phyloP scores from a whole-genome alignment of 1,140 invertebrate genomes.

The Aphidius ervi region DNA sequence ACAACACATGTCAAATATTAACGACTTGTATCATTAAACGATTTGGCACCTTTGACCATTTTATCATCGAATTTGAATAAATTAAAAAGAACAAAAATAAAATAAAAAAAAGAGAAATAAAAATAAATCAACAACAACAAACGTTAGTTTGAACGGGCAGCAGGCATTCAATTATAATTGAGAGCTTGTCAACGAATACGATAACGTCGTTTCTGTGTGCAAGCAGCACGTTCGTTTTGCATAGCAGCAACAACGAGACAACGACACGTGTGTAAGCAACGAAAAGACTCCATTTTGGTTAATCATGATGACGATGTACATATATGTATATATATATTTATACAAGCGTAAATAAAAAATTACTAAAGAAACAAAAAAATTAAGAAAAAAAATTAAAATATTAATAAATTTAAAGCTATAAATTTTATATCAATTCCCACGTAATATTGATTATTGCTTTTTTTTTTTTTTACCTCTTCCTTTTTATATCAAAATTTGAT shows the following conservation, averaged over 20 bases:
- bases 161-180: constrained; percentile 40
- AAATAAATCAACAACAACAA: constrained; percentile 9
- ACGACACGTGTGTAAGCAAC: background rate
- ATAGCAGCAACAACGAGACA: background rate
- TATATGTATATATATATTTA: too few relatives aligned
- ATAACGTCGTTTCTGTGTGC: constrained; percentile 27
- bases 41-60: constrained; percentile 31
- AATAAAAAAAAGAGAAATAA: constrained; percentile 6
- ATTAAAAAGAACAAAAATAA: constrained; percentile 11
- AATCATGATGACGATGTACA: constrained; percentile 4
- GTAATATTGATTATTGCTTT: constrained; percentile 1
- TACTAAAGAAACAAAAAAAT: background rate
- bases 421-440: constrained; percentile 1
- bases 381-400: background rate
- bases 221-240: background rate
- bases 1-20: constrained; percentile 40
- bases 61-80: constrained; percentile 39
- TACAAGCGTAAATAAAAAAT: too few relatives aligned
- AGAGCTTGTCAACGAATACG: constrained; percentile 35
- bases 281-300: constrained; percentile 1
- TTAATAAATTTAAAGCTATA: background rate
- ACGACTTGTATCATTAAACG: constrained; percentile 42
- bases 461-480: constrained; percentile 1
- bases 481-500: background rate
- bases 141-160: constrained; percentile 24